A percentile compares a stretch with the other conserved stretches of the same genome.
Evolutionary conservation across 2,888 invertebrate species (phyloP).

Genomic region (Isotomurus palustris): DNA sequence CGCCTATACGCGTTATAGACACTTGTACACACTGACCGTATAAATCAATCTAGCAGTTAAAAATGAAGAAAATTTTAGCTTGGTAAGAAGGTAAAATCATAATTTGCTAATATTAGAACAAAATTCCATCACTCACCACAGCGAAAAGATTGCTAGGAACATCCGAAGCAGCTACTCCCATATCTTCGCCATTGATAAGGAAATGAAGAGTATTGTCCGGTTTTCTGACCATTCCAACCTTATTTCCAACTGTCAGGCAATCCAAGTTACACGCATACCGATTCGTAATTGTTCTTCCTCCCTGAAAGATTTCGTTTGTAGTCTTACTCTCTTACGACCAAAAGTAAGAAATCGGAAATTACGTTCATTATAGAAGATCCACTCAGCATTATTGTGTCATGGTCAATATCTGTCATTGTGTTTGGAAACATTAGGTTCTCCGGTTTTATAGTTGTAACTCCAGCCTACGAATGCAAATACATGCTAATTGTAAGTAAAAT

Average conservation of each 20-base stretch:
- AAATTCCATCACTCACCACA: conserved; percentile 55
- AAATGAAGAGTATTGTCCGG: conserved; percentile 78
- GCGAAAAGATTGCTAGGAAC: conserved; percentile 76
- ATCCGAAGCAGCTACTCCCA: conserved; percentile 77
- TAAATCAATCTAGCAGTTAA: neutral
- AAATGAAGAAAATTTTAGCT: conserved; percentile 1
- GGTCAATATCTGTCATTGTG: conserved; percentile 85
- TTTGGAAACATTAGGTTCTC: conserved; percentile 63
- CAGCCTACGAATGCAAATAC: conserved; percentile 51
- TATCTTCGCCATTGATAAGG: conserved; percentile 78
- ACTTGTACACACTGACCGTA: conserved; percentile 65
- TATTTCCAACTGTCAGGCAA: conserved; percentile 67
- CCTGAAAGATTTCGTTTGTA: conserved; percentile 49
- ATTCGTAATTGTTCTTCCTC: conserved; percentile 76
- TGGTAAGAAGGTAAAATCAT: no score
- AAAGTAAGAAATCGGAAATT: conserved; percentile 7
- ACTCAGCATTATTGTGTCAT: conserved; percentile 88
- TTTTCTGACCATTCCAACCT: conserved; percentile 83
- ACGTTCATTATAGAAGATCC: conserved; percentile 82
- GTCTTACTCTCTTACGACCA: neutral
- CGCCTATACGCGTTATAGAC: conserved; percentile 49
- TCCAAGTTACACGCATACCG: conserved; percentile 84
- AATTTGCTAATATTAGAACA: no score
- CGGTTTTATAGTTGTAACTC: conserved; percentile 82
- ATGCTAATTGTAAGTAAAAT: conserved; percentile 7